Percentiles rank a stretch among this genome's conserved stretches.
These are phyloP conservation scores for Pseudopipra pipra DNA, from an alignment of 2,113 vertebrate species.

Conservation along the genomic window DNA sequence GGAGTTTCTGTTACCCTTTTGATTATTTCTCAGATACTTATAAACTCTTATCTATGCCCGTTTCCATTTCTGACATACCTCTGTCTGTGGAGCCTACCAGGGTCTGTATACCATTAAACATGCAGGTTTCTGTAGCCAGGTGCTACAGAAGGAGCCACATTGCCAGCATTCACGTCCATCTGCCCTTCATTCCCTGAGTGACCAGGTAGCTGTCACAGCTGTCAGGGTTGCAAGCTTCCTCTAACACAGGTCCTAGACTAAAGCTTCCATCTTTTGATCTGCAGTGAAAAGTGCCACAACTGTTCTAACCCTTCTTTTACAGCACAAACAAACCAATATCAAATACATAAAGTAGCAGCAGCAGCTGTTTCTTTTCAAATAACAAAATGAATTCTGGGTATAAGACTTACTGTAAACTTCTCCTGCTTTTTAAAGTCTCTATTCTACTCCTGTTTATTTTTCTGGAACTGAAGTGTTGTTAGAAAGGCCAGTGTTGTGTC, in stretches of 20 bases:
- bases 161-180: background rate
- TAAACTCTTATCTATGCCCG: background rate
- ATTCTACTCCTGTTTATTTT: slow-evolving; percentile 32
- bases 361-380: slow-evolving; percentile 48
- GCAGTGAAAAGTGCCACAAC: background rate
- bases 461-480: background rate
- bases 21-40: background rate
- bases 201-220: background rate
- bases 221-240: background rate
- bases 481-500: background rate
- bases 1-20: background rate
- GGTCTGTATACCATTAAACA: background rate
- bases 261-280: background rate
- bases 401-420: slow-evolving; percentile 48
- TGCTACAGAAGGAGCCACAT: background rate
- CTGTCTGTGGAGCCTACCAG: background rate
- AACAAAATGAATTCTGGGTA: background rate
- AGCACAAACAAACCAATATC: background rate
- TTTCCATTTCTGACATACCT: background rate
- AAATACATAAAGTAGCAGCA: background rate
- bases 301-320: background rate
- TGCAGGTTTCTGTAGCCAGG: background rate
- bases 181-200: background rate
- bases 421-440: slow-evolving; percentile 36
- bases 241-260: background rate